phyloP scores from a whole-genome alignment of 2,888 invertebrate species.

The Phengaris alcon region DNA sequence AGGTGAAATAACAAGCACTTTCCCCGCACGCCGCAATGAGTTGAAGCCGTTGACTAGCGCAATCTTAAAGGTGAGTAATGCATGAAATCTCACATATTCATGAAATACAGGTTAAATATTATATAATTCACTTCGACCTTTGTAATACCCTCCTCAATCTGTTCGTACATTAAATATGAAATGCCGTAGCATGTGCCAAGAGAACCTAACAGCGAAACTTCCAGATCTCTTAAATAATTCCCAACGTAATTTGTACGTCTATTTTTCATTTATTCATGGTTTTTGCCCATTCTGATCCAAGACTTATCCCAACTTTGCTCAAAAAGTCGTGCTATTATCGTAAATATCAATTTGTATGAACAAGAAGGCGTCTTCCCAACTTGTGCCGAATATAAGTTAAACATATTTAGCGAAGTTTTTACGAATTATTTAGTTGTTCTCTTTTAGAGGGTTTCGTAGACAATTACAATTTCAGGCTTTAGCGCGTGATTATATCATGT shows the following conservation, averaged over 20 bases:
- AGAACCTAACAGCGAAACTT: slow-evolving; percentile 1
- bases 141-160: slow-evolving; percentile 6
- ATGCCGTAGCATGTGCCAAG: slow-evolving; percentile 14
- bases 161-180: slow-evolving; percentile 22
- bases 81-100: neutral
- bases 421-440: slow-evolving; percentile 12
- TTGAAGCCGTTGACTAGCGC: too few species aligned
- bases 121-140: slow-evolving; percentile 13
- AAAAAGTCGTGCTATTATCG: slow-evolving; percentile 77
- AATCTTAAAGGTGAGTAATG: neutral
- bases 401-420: slow-evolving; percentile 15
- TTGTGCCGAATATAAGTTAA: slow-evolving; percentile 12
- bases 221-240: slow-evolving; percentile 42
- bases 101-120: slow-evolving; percentile 11
- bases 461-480: neutral
- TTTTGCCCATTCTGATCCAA: slow-evolving; percentile 70
- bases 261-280: slow-evolving; percentile 67
- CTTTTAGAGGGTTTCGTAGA: neutral
- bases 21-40: too few species aligned
- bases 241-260: slow-evolving; percentile 58
- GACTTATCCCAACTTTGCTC: slow-evolving; percentile 73
- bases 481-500: too few species aligned
- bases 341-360: slow-evolving; percentile 80
- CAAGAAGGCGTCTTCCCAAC: slow-evolving; percentile 53
- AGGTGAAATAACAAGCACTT: too few species aligned